phyloP scores from a whole-genome alignment of 2,888 invertebrate genomes.

The Drosophila emarginata region DNA sequence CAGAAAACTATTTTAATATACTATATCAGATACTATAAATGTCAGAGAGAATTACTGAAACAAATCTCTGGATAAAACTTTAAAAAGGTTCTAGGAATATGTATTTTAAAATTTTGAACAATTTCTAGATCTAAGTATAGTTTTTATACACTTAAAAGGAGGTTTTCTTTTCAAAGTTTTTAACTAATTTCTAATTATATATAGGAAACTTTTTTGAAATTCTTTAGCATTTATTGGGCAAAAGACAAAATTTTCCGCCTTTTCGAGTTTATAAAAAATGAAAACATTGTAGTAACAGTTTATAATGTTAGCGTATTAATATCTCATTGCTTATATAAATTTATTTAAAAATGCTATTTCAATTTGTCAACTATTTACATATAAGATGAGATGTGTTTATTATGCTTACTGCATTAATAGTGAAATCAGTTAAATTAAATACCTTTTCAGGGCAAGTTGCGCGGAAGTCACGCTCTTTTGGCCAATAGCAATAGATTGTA shows the following conservation, averaged over 20 bases:
- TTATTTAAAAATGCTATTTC: neutral
- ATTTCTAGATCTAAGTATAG: neutral
- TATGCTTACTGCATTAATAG: neutral
- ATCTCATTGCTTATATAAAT: no score
- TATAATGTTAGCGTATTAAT: no score
- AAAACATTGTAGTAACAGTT: no score
- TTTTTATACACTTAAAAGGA: neutral
- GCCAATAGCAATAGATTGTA: neutral
- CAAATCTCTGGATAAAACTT: neutral
- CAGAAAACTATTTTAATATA: neutral
- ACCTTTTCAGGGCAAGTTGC: neutral
- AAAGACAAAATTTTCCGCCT: no score
- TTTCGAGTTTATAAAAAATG: no score
- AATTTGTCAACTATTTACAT: neutral
- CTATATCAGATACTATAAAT: neutral
- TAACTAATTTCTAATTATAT: no score
- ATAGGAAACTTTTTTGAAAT: neutral
- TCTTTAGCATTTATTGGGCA: no score
- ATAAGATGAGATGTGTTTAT: neutral
- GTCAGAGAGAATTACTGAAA: neutral
- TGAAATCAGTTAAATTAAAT: slow-evolving; percentile 1
- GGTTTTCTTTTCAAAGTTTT: neutral
- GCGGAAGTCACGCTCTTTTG: slow-evolving; percentile 3
- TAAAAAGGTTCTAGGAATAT: neutral
- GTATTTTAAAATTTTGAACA: neutral